Evolutionary conservation across 2,113 vertebrate species (phyloP).

Genomic region (Procapra przewalskii): DNA sequence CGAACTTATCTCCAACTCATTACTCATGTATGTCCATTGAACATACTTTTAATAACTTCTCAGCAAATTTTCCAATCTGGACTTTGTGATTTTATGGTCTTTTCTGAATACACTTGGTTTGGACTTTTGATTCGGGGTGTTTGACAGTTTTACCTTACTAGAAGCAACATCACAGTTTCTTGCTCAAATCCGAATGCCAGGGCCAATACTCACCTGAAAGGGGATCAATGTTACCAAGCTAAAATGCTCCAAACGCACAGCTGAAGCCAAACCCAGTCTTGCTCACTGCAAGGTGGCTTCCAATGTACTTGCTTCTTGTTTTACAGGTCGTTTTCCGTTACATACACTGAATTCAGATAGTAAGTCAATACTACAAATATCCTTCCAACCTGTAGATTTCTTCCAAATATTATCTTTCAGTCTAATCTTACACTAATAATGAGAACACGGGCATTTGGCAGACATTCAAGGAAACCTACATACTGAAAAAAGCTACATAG

Average conservation of each 20-base stretch:
- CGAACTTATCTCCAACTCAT: background rate
- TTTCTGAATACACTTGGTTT: background rate
- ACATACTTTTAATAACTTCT: background rate
- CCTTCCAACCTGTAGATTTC: background rate
- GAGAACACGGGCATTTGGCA: background rate
- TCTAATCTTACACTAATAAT: background rate
- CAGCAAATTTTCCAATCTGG: background rate
- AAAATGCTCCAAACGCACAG: slow-evolving; percentile 61
- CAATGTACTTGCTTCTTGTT: slow-evolving; percentile 43
- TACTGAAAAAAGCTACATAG: background rate
- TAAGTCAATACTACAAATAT: slow-evolving; percentile 39
- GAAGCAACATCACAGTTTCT: background rate
- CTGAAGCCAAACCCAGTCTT: slow-evolving; percentile 59
- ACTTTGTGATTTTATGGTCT: background rate
- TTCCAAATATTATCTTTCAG: background rate
- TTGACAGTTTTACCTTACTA: background rate
- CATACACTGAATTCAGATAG: slow-evolving; percentile 36
- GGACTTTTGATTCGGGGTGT: background rate
- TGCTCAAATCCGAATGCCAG: background rate
- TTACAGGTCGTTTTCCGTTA: slow-evolving; percentile 49
- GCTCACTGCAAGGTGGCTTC: slow-evolving; percentile 55
- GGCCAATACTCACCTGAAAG: slow-evolving; percentile 58
- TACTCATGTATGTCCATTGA: background rate
- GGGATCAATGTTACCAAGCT: slow-evolving; percentile 57
- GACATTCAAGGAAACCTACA: background rate